phyloP scores from a whole-genome alignment of 2,113 vertebrate species.

The Etia nguti region DNA sequence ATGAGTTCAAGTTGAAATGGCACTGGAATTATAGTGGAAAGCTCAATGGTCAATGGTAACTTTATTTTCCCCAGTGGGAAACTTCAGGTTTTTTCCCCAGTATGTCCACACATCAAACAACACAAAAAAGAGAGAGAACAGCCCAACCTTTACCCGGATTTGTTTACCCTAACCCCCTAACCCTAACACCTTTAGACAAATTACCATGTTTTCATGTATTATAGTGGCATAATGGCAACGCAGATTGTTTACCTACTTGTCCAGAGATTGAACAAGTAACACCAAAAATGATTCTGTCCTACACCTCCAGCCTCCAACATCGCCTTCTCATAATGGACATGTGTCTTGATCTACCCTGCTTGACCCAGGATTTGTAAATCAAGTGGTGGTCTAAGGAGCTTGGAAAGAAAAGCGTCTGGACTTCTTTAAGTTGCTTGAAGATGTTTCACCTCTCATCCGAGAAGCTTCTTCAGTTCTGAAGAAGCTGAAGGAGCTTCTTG shows the following conservation, averaged over 20 bases:
- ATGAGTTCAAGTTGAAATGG: not conserved
- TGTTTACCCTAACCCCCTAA: fast-evolving
- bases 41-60: not conserved
- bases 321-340: fast-evolving
- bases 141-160: not conserved
- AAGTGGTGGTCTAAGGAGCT: not conserved
- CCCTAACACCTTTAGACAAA: not conserved
- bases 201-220: not conserved
- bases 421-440: not conserved
- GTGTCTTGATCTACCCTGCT: not conserved
- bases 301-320: not conserved
- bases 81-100: not conserved
- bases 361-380: not conserved
- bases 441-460: not conserved
- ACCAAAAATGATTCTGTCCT: not conserved
- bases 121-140: not conserved
- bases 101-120: not conserved
- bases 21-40: not conserved
- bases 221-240: not conserved
- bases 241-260: not conserved
- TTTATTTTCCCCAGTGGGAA: not conserved
- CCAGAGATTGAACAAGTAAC: not conserved
- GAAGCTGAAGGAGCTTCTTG: not conserved
- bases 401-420: too few species aligned
- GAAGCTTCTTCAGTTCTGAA: not conserved